These are phyloP conservation scores for Nibea albiflora DNA, from an alignment of 2,113 vertebrate genomes.

Conservation along the genomic window DNA sequence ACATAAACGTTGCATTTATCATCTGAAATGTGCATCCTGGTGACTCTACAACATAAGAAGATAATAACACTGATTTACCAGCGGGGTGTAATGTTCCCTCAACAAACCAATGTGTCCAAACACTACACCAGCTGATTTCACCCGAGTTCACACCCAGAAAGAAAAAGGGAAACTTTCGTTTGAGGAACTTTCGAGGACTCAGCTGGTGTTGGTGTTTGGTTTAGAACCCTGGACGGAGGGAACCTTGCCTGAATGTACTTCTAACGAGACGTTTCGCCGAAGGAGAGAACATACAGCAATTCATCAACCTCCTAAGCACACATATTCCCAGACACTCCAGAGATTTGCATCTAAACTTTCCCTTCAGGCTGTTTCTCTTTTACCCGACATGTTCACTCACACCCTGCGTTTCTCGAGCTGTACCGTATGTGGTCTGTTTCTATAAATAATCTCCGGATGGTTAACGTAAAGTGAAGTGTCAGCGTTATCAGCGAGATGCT, in stretches of 20 bases:
- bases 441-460: constrained; percentile 71
- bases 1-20: neutral
- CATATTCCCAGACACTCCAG: constrained; percentile 52
- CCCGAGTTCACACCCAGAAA: constrained; percentile 16
- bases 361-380: constrained; percentile 53
- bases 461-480: constrained; percentile 69
- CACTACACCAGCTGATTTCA: constrained; percentile 25
- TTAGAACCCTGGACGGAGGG: neutral
- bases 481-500: constrained; percentile 56
- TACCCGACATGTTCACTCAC: constrained; percentile 50
- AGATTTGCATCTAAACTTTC: constrained; percentile 53
- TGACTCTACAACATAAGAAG: neutral
- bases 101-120: constrained; percentile 12
- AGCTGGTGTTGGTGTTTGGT: neutral
- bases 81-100: constrained; percentile 38
- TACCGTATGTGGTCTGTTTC: constrained; percentile 23
- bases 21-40: neutral
- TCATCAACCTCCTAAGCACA: constrained; percentile 35
- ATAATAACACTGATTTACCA: neutral
- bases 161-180: neutral
- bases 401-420: constrained; percentile 27
- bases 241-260: constrained; percentile 10
- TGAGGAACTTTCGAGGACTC: neutral
- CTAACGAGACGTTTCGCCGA: neutral
- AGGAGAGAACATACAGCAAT: constrained; percentile 28